phyloP scores from a whole-genome alignment of 2,113 vertebrate species.

The Menura novaehollandiae region DNA sequence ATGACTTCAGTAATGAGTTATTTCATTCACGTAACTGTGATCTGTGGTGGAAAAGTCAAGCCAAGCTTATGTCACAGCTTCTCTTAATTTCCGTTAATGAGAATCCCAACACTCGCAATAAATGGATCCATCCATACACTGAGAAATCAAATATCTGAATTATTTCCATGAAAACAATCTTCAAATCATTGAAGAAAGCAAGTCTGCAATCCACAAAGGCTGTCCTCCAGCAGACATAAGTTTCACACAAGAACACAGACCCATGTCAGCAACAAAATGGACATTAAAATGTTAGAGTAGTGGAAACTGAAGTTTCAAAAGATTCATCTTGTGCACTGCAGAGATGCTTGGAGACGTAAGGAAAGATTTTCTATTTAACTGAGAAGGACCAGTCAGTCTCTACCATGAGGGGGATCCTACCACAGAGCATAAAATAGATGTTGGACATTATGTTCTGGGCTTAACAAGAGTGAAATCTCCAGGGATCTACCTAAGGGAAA shows the following conservation, averaged over 20 bases:
- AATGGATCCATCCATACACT: neutral
- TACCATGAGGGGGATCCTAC: neutral
- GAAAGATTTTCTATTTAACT: neutral
- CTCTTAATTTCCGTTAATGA: slow-evolving; percentile 7
- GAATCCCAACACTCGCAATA: slow-evolving; percentile 7
- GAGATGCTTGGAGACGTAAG: neutral
- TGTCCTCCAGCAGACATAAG: neutral
- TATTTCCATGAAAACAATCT: neutral
- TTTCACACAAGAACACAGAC: neutral
- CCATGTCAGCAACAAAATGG: neutral
- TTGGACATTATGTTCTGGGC: neutral
- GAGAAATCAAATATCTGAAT: slow-evolving; percentile 7
- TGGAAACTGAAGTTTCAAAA: neutral
- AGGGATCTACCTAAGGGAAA: neutral
- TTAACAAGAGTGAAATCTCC: neutral
- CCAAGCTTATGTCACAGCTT: neutral
- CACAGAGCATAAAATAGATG: neutral
- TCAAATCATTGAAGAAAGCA: neutral
- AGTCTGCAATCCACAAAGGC: neutral
- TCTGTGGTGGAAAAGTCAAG: slow-evolving; percentile 22
- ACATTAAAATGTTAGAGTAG: neutral
- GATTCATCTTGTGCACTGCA: neutral
- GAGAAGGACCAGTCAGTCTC: neutral
- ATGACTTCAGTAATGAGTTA: slow-evolving; percentile 17
- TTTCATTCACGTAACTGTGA: slow-evolving; percentile 6